A percentile compares a stretch with the other conserved stretches of the same genome.
phyloP scores from a whole-genome alignment of 2,113 vertebrate genomes.

The Planiliza haematocheilus region DNA sequence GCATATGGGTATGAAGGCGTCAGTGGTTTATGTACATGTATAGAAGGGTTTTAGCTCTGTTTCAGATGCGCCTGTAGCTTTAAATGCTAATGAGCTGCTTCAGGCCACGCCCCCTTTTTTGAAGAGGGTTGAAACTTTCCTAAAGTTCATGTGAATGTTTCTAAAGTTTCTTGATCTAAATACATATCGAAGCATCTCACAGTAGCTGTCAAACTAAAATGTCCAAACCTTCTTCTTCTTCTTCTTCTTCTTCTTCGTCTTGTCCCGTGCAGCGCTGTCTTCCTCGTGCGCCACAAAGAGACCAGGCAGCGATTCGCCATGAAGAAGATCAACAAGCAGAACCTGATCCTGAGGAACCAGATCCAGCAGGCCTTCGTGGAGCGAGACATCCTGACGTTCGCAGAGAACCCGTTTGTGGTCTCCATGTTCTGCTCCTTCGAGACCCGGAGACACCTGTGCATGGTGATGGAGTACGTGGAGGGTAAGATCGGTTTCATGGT shows the following conservation, averaged over 20 bases:
- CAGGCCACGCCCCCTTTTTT: no score
- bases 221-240: no score
- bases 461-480: conserved; percentile 99
- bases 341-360: conserved; percentile 97
- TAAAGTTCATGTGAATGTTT: no score
- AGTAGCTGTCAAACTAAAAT: no score
- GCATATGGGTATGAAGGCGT: conserved; percentile 89
- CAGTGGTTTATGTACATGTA: no score
- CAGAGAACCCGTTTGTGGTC: conserved; percentile 97
- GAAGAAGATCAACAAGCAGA: conserved; percentile 99
- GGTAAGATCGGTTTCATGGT: conserved; percentile 79
- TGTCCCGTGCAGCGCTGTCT: conserved; percentile 86
- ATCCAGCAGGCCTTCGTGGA: conserved; percentile 99
- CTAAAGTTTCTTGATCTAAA: no score
- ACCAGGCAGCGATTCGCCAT: conserved; percentile 97
- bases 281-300: conserved; percentile 93
- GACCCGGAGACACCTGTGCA: conserved; percentile 95
- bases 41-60: no score
- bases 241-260: no score
- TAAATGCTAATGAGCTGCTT: no score
- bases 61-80: no score
- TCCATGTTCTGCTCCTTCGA: conserved; percentile 99
- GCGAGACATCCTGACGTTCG: conserved; percentile 95
- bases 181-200: no score
- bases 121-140: no score